Conservation (phyloP, 2,888 invertebrate species). For the Baccha elongata region DNA sequence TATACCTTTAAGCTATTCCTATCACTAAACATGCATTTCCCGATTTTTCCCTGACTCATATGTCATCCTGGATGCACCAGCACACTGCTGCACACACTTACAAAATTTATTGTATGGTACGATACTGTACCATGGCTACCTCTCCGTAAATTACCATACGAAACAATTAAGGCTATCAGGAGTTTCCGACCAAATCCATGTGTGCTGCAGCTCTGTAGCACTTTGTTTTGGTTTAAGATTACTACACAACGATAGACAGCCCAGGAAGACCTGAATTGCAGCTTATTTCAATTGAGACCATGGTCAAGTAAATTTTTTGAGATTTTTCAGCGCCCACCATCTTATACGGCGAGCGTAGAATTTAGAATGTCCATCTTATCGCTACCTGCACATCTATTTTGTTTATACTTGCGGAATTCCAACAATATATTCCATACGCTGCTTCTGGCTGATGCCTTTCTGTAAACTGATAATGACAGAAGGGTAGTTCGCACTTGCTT, state of each 20-base stretch:
- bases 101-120: constrained; percentile 40
- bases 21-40: constrained; percentile 45
- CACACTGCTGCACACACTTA: too few species aligned
- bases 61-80: constrained; percentile 32
- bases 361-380: constrained; percentile 53
- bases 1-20: constrained; percentile 4
- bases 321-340: constrained; percentile 69
- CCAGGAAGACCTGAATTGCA: constrained; percentile 34
- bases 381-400: constrained; percentile 45
- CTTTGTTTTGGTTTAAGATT: constrained; percentile 36
- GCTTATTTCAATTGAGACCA: constrained; percentile 50
- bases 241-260: constrained; percentile 10
- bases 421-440: constrained; percentile 36
- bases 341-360: not conserved
- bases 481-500: constrained; percentile 49
- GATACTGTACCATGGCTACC: constrained; percentile 20
- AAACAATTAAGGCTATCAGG: constrained; percentile 73
- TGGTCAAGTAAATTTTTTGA: constrained; percentile 49
- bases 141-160: constrained; percentile 67
- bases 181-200: constrained; percentile 67
- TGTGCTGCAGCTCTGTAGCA: constrained; percentile 17
- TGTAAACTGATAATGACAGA: constrained; percentile 60
- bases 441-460: too few species aligned
- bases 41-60: constrained; percentile 25
- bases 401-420: constrained; percentile 56